These are phyloP conservation scores for Somateria mollissima DNA, from an alignment of 2,797 vertebrate genomes.

Conservation along the genomic window DNA sequence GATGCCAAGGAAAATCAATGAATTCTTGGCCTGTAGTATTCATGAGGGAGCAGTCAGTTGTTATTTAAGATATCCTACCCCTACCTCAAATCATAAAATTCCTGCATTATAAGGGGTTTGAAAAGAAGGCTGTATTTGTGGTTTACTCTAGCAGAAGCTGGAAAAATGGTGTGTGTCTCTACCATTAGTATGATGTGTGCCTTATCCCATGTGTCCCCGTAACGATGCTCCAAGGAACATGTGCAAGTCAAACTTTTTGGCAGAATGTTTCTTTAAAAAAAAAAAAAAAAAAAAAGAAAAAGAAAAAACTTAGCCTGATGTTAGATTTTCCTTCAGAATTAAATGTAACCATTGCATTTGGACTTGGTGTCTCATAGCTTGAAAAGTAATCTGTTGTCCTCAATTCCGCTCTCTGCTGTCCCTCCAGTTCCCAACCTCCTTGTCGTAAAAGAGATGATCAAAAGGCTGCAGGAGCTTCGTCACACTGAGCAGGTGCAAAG, in stretches of 20 bases:
- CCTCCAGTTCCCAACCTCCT: slow-evolving; percentile 88
- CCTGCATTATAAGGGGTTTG: not conserved
- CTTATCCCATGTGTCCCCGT: not conserved
- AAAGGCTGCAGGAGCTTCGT: slow-evolving; percentile 91
- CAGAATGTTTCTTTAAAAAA: not conserved
- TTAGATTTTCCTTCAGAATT: not conserved
- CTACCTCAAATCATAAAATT: not conserved
- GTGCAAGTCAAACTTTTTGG: not conserved
- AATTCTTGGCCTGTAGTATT: slow-evolving; percentile 26
- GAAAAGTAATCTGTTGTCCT: not conserved
- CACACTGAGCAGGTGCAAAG: slow-evolving; percentile 96
- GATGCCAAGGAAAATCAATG: slow-evolving; percentile 12
- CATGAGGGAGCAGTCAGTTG: slow-evolving; percentile 9
- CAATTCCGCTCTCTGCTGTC: not conserved
- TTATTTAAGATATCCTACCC: slow-evolving; percentile 16
- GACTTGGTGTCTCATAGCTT: not conserved
- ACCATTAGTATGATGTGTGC: not conserved
- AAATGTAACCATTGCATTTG: not conserved
- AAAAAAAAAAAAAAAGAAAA: not conserved
- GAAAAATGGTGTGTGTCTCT: not conserved
- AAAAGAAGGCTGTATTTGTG: not conserved
- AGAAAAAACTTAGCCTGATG: not conserved
- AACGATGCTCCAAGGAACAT: not conserved
- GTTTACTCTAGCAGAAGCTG: not conserved
- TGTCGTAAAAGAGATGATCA: slow-evolving; percentile 93